Conservation (phyloP, 2,888 invertebrate genomes). For the Parochlus steinenii region DNA sequence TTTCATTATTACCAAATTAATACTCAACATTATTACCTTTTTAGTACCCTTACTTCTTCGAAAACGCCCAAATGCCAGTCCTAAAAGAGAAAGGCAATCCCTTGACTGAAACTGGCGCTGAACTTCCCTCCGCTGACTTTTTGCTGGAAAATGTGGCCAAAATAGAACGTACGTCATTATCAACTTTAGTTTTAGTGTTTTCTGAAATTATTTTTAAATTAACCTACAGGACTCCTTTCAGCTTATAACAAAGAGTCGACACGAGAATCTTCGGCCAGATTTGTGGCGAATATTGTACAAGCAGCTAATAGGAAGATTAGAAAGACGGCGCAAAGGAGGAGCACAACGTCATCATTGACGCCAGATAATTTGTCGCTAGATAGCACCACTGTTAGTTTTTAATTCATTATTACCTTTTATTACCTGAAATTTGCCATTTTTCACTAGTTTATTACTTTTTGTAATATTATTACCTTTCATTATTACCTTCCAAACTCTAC, state of each 20-base stretch:
- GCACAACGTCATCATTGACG: constrained; percentile 19
- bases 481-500: neutral
- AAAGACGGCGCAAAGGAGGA: constrained; percentile 16
- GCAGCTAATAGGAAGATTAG: constrained; percentile 14
- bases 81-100: constrained; percentile 21
- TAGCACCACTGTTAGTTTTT: constrained; percentile 27
- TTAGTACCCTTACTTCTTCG: constrained; percentile 30
- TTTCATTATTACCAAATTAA: neutral
- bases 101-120: constrained; percentile 8
- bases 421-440: neutral
- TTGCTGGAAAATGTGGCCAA: constrained; percentile 29
- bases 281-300: constrained; percentile 16
- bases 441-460: neutral
- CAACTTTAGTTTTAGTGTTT: neutral
- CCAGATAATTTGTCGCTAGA: constrained; percentile 30
- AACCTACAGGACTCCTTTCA: too few relatives aligned
- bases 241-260: constrained; percentile 10
- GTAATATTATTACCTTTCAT: neutral
- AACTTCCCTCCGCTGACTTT: constrained; percentile 20
- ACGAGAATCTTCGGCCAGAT: constrained; percentile 13
- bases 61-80: constrained; percentile 25
- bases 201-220: constrained; percentile 1
- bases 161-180: constrained; percentile 21
- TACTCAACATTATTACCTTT: neutral
- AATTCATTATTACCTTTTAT: neutral